phyloP scores from a whole-genome alignment of 2,888 invertebrate genomes.

The Erynnis tages region DNA sequence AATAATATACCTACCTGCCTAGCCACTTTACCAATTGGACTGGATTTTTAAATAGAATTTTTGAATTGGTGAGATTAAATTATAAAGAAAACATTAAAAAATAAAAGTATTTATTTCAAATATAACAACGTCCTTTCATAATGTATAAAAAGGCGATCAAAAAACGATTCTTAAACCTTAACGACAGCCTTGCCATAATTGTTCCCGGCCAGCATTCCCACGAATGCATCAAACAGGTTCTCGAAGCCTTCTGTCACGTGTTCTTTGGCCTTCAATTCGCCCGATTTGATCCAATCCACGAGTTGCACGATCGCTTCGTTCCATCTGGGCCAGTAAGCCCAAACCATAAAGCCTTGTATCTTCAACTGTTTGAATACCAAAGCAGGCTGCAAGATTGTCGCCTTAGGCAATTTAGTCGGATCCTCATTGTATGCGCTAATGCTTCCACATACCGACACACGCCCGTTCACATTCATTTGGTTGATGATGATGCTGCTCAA shows the following conservation, averaged over 20 bases:
- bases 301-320: conserved; percentile 81
- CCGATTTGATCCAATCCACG: conserved; percentile 82
- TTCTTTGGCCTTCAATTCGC: conserved; percentile 84
- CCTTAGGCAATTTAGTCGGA: conserved; percentile 45
- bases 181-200: conserved; percentile 87
- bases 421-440: conserved; percentile 62
- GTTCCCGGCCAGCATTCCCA: conserved; percentile 82
- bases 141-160: neutral
- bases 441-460: conserved; percentile 52
- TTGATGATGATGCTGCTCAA: conserved; percentile 77
- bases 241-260: conserved; percentile 86
- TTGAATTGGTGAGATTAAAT: no score
- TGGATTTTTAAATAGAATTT: no score
- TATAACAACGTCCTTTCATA: neutral
- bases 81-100: no score
- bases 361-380: conserved; percentile 81
- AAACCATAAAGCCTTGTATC: conserved; percentile 82
- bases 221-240: conserved; percentile 84
- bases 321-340: conserved; percentile 79
- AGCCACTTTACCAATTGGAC: no score
- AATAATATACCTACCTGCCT: no score
- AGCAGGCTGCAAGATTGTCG: conserved; percentile 73
- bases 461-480: conserved; percentile 76
- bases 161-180: conserved; percentile 63
- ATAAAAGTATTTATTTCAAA: neutral